Evolutionary conservation across 2,888 invertebrate species (phyloP), one percentile per base, ranked within the genome.

Genomic region (Drosophila limbata): DNA sequence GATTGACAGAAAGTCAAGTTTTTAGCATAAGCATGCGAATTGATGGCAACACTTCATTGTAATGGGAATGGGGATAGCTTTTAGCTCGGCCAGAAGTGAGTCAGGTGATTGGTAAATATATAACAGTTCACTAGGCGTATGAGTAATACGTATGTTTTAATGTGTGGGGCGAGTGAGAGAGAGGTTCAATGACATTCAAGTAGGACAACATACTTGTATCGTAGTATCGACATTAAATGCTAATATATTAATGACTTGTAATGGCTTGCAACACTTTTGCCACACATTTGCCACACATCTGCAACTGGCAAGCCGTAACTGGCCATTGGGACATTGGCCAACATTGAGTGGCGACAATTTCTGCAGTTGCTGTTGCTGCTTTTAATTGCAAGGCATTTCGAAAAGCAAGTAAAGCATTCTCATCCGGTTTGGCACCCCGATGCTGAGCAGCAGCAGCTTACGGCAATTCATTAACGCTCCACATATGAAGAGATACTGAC

Each of bases 401-500:
- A 80, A 77, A 55, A 70, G 65, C 55, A 76, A 76, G 73, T 72
- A 69, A 75, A 70, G 69, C 88, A 75, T 84, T 86, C 82, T 84
- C 85, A 86, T 86, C 85, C 85, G 85, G 85, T 84, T 86, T 79
- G 70, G 63, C 84, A 83, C 81, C 79, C 79, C 51, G 71, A 63
- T 56, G 57, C 21, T 21, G 21, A 21, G 21, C 21, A 51, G 37
- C 59, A 19, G 55, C 48, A 60, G 66, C 71, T 70, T 63, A 69
- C 48, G 68, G 72, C 84, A 78, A 88, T 86, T 88, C 88, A 85
- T 86, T 85, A 88, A 84, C 86, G 88, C 80, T 80, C 81, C 73
- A 85, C 84, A 83, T 47, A 76, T 66, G 39, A 44, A 19, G 35
- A 19, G 37, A 31, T 15, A 21, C 8, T 2, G 47, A 47, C n/a